Evolutionary conservation across 2,797 vertebrate species (phyloP), one percentile per base, ranked within the genome.

Genomic region (Peromyscus nudipes): DNA sequence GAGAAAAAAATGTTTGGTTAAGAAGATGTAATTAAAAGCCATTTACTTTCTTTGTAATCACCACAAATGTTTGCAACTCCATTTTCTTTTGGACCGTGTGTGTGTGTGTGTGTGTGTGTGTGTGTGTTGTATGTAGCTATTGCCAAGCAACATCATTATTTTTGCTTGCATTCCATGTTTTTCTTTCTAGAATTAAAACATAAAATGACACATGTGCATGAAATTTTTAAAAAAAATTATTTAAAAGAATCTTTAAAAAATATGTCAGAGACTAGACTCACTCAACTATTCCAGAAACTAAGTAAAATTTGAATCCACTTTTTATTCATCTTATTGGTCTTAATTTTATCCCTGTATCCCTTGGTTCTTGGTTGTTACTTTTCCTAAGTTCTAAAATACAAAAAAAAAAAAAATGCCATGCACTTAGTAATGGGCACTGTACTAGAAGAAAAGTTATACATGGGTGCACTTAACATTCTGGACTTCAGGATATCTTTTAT

Each of bases 1-100:
- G 7, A 71, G 29, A 14, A 75, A 86, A 12, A 71, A 89, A 49
- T 19, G 46, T 79, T 94, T n/a, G 1, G 31, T 69, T 71, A 92
- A 31, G 37, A 34, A 55, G 3, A 43, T 81, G 97, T 97, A 94
- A 98, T 76, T 96, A 82, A 52, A 79, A 92, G 91, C 93, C 21
- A 40, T 46, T 4, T 94, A 49, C 87, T 98, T 97, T 64, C 94
- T 89, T 95, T 93, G 82, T 96, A 94, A 64, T 55, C 93, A 92
- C 82, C 86, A 97, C 92, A 96, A 73, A 97, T 97, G n/a, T 69
- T 92, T 90, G 93, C 97, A 96, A 92, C 93, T 2, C 11, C 91
- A 83, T 80, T 91, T 96, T 85, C 76, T 86, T 23, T n/a, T 69
- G 43, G 8, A 27, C 1, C 0, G 3, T 46, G 29, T 31, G 62